Base-by-base conservation (phyloP, 1,140 invertebrate species). In the Sarcophaga peregrina region DNA sequence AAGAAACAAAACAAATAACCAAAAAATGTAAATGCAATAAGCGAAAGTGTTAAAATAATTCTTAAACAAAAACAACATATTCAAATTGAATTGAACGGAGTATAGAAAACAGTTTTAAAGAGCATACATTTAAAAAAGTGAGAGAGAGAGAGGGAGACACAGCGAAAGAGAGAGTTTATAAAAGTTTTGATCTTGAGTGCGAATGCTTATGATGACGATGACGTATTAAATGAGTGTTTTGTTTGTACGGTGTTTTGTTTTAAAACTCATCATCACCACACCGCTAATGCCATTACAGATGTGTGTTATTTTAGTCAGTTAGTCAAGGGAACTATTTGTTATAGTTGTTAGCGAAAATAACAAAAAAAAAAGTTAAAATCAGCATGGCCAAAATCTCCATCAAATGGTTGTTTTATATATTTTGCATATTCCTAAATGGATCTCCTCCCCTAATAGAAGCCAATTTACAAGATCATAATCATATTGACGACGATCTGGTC, bases 401-500 rank as follows among this genome's bases (percentile, higher is more conserved):
- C 0, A 68, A 68, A 68, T 68, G 62, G 62, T 68, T 68, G 20
- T 20, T 68, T 20, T 68, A 68, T 20, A 68, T n/a, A 68, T 68
- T 68, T 68, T 68, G 48, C 20, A 62, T 47, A 73, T 58, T 80
- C n/a, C 62, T 81, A 15, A 25, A 62, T n/a, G 20, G 72, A 25
- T 58, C 72, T 47, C 20, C 62, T 17, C 54, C 83, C 13, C 74
- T 62, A 52, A 74, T 74, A 25, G 45, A 54, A 50, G 72, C 48
- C 17, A 45, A 68, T 68, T 68, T 68, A 68, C 62, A 68, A 68
- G 62, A 13, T 5, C n/a, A 68, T 7, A 58, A 58, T 58, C 54
- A 58, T n/a, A 58, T 58, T 48, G 84, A 83, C 74, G 48, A 50
- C 10, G 73, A 83, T 73, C 9, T 82, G 45, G 89, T 93, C 72